phyloP scores from a whole-genome alignment of 2,888 invertebrate species.

The Parnassius orleans region DNA sequence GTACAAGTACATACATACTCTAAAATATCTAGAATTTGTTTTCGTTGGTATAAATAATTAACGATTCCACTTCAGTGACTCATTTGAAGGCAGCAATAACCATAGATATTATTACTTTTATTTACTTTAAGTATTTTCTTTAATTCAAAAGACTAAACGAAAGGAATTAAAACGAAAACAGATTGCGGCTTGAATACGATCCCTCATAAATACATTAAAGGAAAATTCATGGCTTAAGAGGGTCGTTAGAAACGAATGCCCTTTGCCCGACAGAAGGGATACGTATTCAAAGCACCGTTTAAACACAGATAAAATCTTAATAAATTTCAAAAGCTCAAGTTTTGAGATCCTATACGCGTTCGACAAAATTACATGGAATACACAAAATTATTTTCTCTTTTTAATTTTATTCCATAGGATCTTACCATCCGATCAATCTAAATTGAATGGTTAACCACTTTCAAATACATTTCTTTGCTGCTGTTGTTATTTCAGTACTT shows the following conservation, averaged over 20 bases:
- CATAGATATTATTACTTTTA: neutral
- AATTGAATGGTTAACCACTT: neutral
- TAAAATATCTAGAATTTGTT: no score
- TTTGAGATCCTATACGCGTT: slow-evolving; percentile 4
- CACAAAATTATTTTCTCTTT: neutral
- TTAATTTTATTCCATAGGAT: neutral
- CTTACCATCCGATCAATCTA: neutral
- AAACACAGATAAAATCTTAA: slow-evolving; percentile 18
- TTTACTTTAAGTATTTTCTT: neutral
- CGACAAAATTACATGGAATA: slow-evolving; percentile 1
- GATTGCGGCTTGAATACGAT: slow-evolving; percentile 50
- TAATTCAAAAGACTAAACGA: slow-evolving; percentile 8
- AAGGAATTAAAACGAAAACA: slow-evolving; percentile 36
- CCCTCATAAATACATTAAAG: slow-evolving; percentile 64
- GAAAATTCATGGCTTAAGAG: slow-evolving; percentile 50
- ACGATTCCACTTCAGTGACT: no score
- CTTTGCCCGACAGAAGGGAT: slow-evolving; percentile 15
- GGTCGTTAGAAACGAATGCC: slow-evolving; percentile 19
- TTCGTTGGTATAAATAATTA: no score
- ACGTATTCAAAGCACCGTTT: slow-evolving; percentile 17
- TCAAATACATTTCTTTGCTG: no score
- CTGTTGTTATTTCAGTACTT: no score
- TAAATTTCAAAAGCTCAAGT: slow-evolving; percentile 18
- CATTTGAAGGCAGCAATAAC: no score
- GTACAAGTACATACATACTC: no score